Evolutionary conservation across 1,140 invertebrate genomes (phyloP), one percentile per base, ranked within the genome.

Genomic region (Drosophila bipectinata): DNA sequence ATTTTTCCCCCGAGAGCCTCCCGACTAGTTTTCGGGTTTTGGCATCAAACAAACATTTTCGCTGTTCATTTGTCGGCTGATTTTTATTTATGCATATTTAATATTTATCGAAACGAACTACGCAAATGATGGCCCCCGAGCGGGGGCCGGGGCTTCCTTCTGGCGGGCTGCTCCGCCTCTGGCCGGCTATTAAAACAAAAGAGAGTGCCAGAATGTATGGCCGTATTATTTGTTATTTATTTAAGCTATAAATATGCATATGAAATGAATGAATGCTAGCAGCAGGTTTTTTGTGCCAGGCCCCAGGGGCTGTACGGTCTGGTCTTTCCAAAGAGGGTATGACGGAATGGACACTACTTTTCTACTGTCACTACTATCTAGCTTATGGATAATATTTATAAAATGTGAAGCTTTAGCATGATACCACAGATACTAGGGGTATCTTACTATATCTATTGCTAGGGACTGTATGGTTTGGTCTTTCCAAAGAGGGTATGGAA

Each of bases 161-260:
- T 34, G 48, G 21, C 26, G 5, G 6, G 26, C 26, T 28, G 26
- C 26, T 28, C 4, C 8, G 32, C 9, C 57, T 80, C 55, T 64
- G 59, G 47, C 53, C 63, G 77, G 82, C 71, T 85, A 66, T 87
- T 85, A 87, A 77, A 85, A 85, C 79, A 80, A 85, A 85, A 87
- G 78, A 85, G 71, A 77, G 83, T 87, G 83, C 55, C 75, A 73
- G 82, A 85, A 85, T 85, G 87, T 85, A 85, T 85, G 68, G 78
- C 82, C 82, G 76, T 87, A 85, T 85, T 85, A 87, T 87, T 88
- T 83, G 83, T 77, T 87, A 87, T 87, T 87, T 87, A 88, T 87
- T 88, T 87, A 88, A 88, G 82, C 82, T 88, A 87, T 87, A 87
- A 87, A 87, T 87, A 87, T 87, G 82, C 82, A 87, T 88, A 79